Evolutionary conservation across 2,888 invertebrate species (phyloP).

Genomic region (Thereva unica): DNA sequence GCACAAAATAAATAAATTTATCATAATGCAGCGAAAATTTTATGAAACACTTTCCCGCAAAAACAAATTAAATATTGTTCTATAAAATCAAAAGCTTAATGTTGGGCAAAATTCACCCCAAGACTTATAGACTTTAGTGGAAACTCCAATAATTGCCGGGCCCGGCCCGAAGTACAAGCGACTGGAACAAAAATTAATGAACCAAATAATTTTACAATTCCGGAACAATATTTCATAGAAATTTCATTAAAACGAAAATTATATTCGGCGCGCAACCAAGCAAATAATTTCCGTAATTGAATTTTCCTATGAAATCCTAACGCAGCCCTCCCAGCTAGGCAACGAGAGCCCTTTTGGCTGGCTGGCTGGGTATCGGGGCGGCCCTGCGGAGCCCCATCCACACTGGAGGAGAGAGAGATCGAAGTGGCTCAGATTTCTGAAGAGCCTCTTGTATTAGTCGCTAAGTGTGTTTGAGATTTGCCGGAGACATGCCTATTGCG

Average conservation of each 20-base stretch:
- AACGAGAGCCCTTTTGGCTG: constrained; percentile 36
- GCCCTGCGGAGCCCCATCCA: constrained; percentile 21
- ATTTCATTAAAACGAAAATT: constrained; percentile 46
- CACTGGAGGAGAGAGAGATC: constrained; percentile 19
- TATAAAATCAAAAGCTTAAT: background rate
- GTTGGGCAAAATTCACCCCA: too few relatives aligned
- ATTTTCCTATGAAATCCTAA: constrained; percentile 45
- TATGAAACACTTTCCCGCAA: too few relatives aligned
- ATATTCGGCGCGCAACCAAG: constrained; percentile 45
- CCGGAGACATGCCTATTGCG: constrained; percentile 17
- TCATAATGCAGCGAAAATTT: too few relatives aligned
- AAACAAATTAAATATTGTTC: too few relatives aligned
- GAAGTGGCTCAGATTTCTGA: constrained; percentile 31
- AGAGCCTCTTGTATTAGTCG: constrained; percentile 33
- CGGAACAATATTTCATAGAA: constrained; percentile 47
- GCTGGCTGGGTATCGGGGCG: constrained; percentile 38
- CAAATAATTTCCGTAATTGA: constrained; percentile 48
- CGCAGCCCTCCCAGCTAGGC: constrained; percentile 37
- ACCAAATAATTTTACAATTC: constrained; percentile 47
- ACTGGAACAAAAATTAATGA: constrained; percentile 44
- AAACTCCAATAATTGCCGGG: constrained; percentile 18
- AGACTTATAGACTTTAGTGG: too few relatives aligned
- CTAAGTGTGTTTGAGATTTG: constrained; percentile 30
- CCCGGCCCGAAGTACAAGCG: constrained; percentile 17
- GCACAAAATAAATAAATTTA: too few relatives aligned